phyloP scores from a whole-genome alignment of 2,888 invertebrate species.

The Matsumyia berberina region DNA sequence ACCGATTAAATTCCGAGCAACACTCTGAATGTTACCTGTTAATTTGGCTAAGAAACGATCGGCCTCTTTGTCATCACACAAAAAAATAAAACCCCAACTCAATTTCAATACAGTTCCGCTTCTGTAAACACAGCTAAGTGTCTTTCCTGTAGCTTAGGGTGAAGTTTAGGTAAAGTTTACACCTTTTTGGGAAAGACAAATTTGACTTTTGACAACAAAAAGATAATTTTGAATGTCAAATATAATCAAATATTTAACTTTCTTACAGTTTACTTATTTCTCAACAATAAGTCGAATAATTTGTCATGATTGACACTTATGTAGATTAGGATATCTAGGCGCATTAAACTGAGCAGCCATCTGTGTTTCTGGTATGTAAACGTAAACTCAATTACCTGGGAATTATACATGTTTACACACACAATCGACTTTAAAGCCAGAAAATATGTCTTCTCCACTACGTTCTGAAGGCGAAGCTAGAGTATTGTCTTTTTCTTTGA shows the following conservation, averaged over 20 bases:
- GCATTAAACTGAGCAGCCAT: constrained; percentile 64
- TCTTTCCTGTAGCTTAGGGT: constrained; percentile 28
- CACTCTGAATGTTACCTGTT: constrained; percentile 4
- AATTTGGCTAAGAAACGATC: constrained; percentile 17
- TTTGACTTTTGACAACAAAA: constrained; percentile 59
- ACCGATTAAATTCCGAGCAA: neutral
- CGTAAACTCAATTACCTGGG: constrained; percentile 54
- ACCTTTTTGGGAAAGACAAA: constrained; percentile 40
- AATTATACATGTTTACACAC: constrained; percentile 62
- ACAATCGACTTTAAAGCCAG: constrained; percentile 47
- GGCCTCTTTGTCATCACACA: constrained; percentile 47
- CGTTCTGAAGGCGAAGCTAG: constrained; percentile 24
- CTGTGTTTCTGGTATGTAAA: constrained; percentile 51
- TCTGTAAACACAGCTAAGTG: constrained; percentile 66
- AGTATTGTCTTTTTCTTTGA: constrained; percentile 38
- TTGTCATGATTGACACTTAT: constrained; percentile 57
- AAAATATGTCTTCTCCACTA: constrained; percentile 29
- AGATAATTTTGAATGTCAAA: constrained; percentile 71
- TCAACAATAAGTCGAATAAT: constrained; percentile 32
- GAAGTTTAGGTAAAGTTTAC: constrained; percentile 42
- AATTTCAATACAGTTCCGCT: constrained; percentile 59
- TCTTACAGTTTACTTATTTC: neutral
- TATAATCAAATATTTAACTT: constrained; percentile 68
- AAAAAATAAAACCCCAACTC: constrained; percentile 61
- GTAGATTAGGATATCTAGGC: constrained; percentile 54